Base-by-base conservation (phyloP, 2,888 invertebrate species). In the Parnassius glacialis region DNA sequence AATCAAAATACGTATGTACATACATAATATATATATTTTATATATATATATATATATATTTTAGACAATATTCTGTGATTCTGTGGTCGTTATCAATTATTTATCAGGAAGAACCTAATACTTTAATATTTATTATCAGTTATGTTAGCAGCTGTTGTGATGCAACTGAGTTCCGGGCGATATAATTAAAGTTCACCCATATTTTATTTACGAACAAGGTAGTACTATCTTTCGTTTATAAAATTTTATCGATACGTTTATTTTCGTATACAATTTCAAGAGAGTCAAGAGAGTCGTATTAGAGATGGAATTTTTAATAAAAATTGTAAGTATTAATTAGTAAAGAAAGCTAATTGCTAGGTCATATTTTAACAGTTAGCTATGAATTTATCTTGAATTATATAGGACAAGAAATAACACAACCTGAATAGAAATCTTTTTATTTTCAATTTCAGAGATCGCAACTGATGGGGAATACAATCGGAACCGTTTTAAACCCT, bases 401-500 rank as follows among this genome's bases (percentile, higher is more conserved):
- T 25, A 25, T 25, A 25, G 25, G 3, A 25, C 2, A 25, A 25
- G 25, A 25, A 25, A 25, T 25, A 25, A 25, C 3, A 25, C 25
- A 25, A 3, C 5, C 25, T 25, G 25, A 25, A 25, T 0, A 25
- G 25, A 25, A 25, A 25, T 25, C 5, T 3, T 34, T 34, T 16
- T 1, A 45, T 25, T 44, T 16, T 57, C 66, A 13, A 62, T 84
- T 84, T 57, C 76, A 87, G 86, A 81, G 12, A 59, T 48, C 34
- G 16, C 52, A 52, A 59, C 47, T 59, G 10, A 84, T 75, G 12
- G 81, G 76, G 59, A 75, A 67, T 20, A 61, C 83, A 2, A 67
- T 84, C n/a, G 78, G 79, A 64, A 68, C 77, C 52, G 53, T 84
- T 9, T 62, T 89, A 43, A 83, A 83, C 68, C 73, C 90, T 48